Percentiles rank a stretch among this genome's conserved stretches.
Conservation (phyloP, 2,888 invertebrate genomes). For the Nymphalis polychloros region DNA sequence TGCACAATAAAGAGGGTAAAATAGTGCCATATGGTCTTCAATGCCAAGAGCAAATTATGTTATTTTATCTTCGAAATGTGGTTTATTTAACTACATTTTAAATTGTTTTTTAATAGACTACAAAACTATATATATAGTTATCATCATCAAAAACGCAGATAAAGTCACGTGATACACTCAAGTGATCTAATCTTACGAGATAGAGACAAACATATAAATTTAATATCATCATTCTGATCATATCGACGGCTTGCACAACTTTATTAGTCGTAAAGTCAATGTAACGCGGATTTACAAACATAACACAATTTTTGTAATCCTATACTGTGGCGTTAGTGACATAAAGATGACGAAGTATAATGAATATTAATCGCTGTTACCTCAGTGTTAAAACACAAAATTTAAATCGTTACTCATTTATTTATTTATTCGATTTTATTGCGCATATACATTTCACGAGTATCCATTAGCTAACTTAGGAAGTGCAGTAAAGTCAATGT, state of each 20-base stretch:
- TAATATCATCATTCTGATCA: background rate
- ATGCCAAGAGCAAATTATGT: constrained; percentile 4
- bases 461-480: too few species aligned
- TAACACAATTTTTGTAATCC: constrained; percentile 10
- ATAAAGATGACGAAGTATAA: background rate
- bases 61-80: background rate
- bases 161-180: too few species aligned
- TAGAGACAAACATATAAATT: background rate
- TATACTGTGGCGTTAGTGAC: background rate
- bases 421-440: too few species aligned
- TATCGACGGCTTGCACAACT: background rate
- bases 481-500: too few species aligned
- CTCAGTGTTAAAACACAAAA: background rate
- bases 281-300: background rate
- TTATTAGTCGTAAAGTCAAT: constrained; percentile 8
- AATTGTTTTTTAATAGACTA: too few species aligned
- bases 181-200: background rate
- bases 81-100: background rate
- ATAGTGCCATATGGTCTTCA: constrained; percentile 7
- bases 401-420: background rate
- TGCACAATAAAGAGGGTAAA: constrained; percentile 7
- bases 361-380: background rate
- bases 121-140: too few species aligned
- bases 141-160: too few species aligned
- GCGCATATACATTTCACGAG: too few species aligned